Evolutionary conservation across 2,797 vertebrate species (phyloP), one percentile per base, ranked within the genome.

Genomic region (Lindbergichthys nudifrons): DNA sequence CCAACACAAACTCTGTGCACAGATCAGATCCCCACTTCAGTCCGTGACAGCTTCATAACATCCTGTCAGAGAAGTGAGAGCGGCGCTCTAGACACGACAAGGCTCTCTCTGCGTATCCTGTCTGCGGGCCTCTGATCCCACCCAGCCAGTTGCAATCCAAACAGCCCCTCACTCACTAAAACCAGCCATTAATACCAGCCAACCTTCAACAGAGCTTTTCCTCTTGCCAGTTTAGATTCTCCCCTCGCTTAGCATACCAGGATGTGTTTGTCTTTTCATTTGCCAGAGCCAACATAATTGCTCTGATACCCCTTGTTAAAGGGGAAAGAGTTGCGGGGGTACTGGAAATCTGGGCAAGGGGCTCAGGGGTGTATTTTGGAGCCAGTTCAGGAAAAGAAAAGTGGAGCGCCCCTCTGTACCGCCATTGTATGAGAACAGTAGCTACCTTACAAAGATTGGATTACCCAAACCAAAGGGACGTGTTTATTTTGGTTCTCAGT

Each of bases 301-400:
- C 86, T 65, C 79, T 73, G 85, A 93, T 93, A 89, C 70, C 79
- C 75, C 84, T 89, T 87, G 79, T 89, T 86, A 19, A 69, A 51
- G 41, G 48, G 30, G 41, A 68, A 54, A 45, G 80, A 42, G 59
- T 60, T 80, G 41, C 54, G 53, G 73, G 68, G 62, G 69, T 62
- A 60, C 68, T 80, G 80, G 70, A 88, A 87, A 88, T 68, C 64
- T 81, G 74, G 72, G 81, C 57, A 77, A 56, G 76, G 73, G 86
- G 81, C 81, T 91, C 80, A 58, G 52, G 83, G 88, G 88, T 94
- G 79, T 93, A 92, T 91, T 91, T 94, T 95, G 94, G 93, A 94
- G 58, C 51, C 42, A 14, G 71, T 91, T 94, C 90, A 93, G 92
- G 94, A 93, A 95, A 94, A 93, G 84, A 87, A 93, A 94, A 94